Conservation (phyloP, 92 coral and sea anemone genomes). For the Virgularia gustaviana region DNA sequence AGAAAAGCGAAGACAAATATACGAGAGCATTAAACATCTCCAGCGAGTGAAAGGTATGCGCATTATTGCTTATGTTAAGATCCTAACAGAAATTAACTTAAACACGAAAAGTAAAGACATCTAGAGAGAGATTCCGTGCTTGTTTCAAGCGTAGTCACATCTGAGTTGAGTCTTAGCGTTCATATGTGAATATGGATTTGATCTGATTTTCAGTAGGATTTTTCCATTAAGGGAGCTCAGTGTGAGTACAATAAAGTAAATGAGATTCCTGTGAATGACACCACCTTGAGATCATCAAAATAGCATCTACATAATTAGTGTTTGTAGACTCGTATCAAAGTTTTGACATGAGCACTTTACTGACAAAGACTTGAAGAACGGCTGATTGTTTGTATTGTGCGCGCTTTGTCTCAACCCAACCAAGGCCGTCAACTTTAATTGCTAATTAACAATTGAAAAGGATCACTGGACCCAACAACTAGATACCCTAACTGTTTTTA, state of each 20-base stretch:
- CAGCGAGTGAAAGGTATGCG: constrained; percentile 42
- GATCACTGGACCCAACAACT: constrained; percentile 74
- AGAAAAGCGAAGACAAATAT: constrained; percentile 41
- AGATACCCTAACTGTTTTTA: constrained; percentile 47
- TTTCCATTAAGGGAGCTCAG: constrained; percentile 42
- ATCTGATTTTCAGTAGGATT: constrained; percentile 44
- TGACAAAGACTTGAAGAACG: constrained; percentile 32
- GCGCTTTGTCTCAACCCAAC: constrained; percentile 40
- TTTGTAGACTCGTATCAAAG: constrained; percentile 42
- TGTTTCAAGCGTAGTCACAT: constrained; percentile 4
- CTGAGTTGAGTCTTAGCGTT: constrained; percentile 34
- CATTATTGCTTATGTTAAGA: constrained; percentile 34
- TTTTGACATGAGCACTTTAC: constrained; percentile 23
- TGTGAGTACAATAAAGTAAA: constrained; percentile 30
- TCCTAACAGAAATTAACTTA: constrained; percentile 29
- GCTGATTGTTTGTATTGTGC: constrained; percentile 40
- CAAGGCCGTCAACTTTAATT: constrained; percentile 69
- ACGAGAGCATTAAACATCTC: constrained; percentile 29
- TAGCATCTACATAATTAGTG: constrained; percentile 40
- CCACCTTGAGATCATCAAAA: constrained; percentile 40
- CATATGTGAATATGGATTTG: constrained; percentile 44
- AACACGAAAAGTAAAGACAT: not conserved
- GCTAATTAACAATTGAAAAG: constrained; percentile 89
- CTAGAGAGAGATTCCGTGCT: not conserved
- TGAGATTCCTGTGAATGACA: constrained; percentile 44